These are phyloP conservation scores for Aplysina aerophoba DNA, from an alignment of 37 sponge, comb jelly and placozoan genomes.

Conservation along the genomic window DNA sequence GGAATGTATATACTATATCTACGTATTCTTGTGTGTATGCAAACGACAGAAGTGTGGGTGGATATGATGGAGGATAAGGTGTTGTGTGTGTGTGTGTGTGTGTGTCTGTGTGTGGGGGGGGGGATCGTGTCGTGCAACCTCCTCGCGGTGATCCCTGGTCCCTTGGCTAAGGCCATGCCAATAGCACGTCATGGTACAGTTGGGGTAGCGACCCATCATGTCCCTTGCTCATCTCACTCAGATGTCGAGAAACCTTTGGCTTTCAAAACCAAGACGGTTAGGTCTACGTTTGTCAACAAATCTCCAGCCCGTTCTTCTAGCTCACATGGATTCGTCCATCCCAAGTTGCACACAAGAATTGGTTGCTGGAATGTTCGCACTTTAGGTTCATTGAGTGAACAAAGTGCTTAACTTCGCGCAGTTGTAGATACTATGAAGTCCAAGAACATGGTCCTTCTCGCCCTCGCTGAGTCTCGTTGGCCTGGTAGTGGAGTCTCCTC, in stretches of 20 bases:
- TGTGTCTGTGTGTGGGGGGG: constrained; percentile 3
- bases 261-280: constrained; percentile 15
- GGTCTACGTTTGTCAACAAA: constrained; percentile 1
- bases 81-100: constrained; percentile 18
- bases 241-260: neutral
- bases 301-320: neutral
- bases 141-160: constrained; percentile 13
- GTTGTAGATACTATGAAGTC: neutral
- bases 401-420: neutral
- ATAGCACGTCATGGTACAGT: constrained; percentile 9
- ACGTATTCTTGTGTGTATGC: too few relatives aligned
- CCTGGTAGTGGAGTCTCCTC: constrained; percentile 2
- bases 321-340: neutral
- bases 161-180: neutral
- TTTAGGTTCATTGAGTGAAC: constrained; percentile 2
- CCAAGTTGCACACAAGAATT: neutral
- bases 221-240: neutral
- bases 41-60: too few relatives aligned
- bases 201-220: constrained; percentile 13
- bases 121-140: constrained; percentile 21
- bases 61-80: too few relatives aligned
- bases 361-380: constrained; percentile 18
- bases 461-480: constrained; percentile 11
- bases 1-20: too few relatives aligned
- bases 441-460: constrained; percentile 16